Conservation (phyloP, 2,797 vertebrate species). For the Arnoldichthys spilopterus region DNA sequence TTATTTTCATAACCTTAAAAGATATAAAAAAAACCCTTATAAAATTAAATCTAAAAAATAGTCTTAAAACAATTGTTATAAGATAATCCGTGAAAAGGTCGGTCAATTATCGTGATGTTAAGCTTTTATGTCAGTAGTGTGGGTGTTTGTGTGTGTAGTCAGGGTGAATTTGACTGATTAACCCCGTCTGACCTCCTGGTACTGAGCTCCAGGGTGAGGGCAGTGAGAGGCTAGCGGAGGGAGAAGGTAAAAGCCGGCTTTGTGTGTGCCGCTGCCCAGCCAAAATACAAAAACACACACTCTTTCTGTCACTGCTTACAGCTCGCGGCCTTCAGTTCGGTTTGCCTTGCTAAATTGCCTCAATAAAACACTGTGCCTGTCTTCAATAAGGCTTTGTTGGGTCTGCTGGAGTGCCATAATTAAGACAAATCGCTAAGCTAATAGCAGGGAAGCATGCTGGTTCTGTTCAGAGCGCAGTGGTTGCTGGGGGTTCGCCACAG, state of each 20-base stretch:
- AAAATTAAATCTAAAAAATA: too few species aligned
- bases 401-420: conserved; percentile 35
- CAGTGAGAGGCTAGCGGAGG: conserved; percentile 30
- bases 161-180: conserved; percentile 60
- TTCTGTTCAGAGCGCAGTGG: conserved; percentile 22
- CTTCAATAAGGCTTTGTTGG: conserved; percentile 49
- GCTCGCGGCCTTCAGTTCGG: conserved; percentile 35
- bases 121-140: too few species aligned
- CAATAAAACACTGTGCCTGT: conserved; percentile 57
- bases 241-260: conserved; percentile 54
- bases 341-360: conserved; percentile 35
- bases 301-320: conserved; percentile 28
- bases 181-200: conserved; percentile 56
- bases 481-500: not conserved
- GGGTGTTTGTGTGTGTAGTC: conserved; percentile 38
- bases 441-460: conserved; percentile 29
- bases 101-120: too few species aligned
- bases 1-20: too few species aligned
- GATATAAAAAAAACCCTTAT: too few species aligned
- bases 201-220: conserved; percentile 41
- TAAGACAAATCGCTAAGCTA: conserved; percentile 56
- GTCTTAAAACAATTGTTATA: too few species aligned
- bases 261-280: conserved; percentile 50
- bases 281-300: conserved; percentile 27
- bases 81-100: too few species aligned